Percentiles rank a stretch among this genome's conserved stretches.
Conservation (phyloP, 2,113 vertebrate genomes). For the Hylia prasina region DNA sequence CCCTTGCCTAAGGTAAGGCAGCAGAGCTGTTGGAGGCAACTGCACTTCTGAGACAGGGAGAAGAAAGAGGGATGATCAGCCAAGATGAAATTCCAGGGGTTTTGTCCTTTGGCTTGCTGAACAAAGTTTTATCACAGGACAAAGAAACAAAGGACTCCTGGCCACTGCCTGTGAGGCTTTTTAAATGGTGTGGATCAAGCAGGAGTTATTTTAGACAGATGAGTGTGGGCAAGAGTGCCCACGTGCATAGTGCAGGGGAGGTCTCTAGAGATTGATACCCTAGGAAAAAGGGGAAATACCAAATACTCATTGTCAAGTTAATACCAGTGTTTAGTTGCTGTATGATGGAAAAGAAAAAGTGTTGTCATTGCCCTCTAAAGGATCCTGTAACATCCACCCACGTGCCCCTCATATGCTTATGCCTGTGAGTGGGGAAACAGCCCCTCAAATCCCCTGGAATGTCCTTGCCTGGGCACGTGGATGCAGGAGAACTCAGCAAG, state of each 20-base stretch:
- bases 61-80: neutral
- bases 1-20: neutral
- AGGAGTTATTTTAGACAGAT: neutral
- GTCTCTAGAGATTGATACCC: neutral
- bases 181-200: neutral
- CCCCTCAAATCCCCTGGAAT: accelerated
- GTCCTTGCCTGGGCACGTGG: neutral
- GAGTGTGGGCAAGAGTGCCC: neutral
- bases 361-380: neutral
- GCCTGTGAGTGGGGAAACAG: accelerated
- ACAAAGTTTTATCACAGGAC: neutral
- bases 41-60: neutral
- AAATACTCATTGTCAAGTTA: neutral
- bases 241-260: neutral
- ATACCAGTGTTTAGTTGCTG: neutral
- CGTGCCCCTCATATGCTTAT: accelerated
- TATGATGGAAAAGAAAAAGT: neutral
- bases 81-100: neutral
- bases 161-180: neutral
- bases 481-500: neutral
- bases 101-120: slow-evolving; percentile 3
- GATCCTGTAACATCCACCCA: neutral
- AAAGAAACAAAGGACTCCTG: neutral
- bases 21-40: neutral
- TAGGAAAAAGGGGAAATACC: neutral